phyloP scores from a whole-genome alignment of 2,888 invertebrate genomes.

The Thymelicus acteon region DNA sequence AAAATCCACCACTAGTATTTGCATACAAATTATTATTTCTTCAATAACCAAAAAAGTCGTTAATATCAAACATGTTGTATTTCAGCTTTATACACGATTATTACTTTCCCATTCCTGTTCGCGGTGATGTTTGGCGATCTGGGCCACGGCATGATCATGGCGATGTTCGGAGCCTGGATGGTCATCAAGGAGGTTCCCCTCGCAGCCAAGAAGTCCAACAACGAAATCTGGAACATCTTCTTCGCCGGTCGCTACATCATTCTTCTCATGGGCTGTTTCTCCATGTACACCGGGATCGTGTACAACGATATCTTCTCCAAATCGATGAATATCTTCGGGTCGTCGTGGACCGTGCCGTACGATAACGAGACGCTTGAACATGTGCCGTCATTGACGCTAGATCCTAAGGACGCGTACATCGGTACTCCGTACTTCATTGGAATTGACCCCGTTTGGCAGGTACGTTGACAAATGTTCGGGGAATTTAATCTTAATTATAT shows the following conservation, averaged over 20 bases:
- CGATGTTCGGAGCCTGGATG: conserved; percentile 92
- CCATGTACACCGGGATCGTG: conserved; percentile 98
- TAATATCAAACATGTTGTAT: conserved; percentile 49
- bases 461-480: conserved; percentile 46
- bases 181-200: conserved; percentile 91
- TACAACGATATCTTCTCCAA: conserved; percentile 99
- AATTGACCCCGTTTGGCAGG: conserved; percentile 92
- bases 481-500: too few species aligned
- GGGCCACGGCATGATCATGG: conserved; percentile 95
- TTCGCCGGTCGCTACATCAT: conserved; percentile 99
- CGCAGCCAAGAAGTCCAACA: conserved; percentile 87
- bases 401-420: conserved; percentile 86
- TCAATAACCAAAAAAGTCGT: too few species aligned
- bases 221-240: conserved; percentile 99
- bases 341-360: conserved; percentile 90
- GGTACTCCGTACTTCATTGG: conserved; percentile 94
- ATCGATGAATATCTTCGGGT: conserved; percentile 97
- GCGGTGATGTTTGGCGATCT: conserved; percentile 98
- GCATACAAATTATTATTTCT: too few species aligned
- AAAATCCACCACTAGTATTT: too few species aligned
- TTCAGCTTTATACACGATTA: conserved; percentile 92
- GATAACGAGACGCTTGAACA: conserved; percentile 78
- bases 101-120: conserved; percentile 98
- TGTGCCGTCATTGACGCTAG: conserved; percentile 84
- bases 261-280: conserved; percentile 98